Percentiles rank a stretch among this genome's conserved stretches.
These are phyloP conservation scores for Ametastegia equiseti DNA, from an alignment of 2,888 invertebrate species.

Conservation along the genomic window DNA sequence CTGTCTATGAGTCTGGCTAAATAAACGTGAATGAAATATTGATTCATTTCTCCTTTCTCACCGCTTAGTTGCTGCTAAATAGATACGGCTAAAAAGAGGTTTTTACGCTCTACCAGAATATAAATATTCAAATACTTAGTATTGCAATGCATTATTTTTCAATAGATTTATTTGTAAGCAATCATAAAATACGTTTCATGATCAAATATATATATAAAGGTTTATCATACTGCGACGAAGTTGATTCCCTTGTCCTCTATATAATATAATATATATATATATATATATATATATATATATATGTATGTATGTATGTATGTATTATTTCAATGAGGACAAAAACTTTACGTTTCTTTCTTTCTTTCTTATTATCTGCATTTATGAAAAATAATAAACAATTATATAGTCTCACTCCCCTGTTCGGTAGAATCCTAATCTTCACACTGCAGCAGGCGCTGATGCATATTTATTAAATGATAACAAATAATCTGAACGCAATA, in stretches of 20 bases:
- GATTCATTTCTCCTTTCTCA: no score
- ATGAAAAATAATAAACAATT: background rate
- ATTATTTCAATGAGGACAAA: slow-evolving; percentile 29
- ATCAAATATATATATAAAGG: slow-evolving; percentile 49
- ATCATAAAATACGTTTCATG: slow-evolving; percentile 35
- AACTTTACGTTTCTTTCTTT: slow-evolving; percentile 2
- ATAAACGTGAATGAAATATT: no score
- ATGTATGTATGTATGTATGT: no score
- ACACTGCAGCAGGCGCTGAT: background rate
- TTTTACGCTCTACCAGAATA: background rate
- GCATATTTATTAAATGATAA: no score
- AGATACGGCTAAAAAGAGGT: no score
- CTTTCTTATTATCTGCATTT: no score
- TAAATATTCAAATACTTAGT: background rate
- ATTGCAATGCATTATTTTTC: slow-evolving; percentile 6
- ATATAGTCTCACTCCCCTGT: background rate
- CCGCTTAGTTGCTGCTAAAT: no score
- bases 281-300: no score
- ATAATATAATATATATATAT: no score
- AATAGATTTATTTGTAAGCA: slow-evolving; percentile 46
- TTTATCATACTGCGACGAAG: slow-evolving; percentile 39
- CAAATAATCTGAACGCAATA: background rate
- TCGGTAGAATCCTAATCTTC: background rate
- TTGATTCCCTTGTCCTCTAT: slow-evolving; percentile 32
- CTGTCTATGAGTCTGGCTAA: background rate